These are phyloP conservation scores for Ceyx erithaca DNA, from an alignment of 2,797 vertebrate species.

Conservation along the genomic window DNA sequence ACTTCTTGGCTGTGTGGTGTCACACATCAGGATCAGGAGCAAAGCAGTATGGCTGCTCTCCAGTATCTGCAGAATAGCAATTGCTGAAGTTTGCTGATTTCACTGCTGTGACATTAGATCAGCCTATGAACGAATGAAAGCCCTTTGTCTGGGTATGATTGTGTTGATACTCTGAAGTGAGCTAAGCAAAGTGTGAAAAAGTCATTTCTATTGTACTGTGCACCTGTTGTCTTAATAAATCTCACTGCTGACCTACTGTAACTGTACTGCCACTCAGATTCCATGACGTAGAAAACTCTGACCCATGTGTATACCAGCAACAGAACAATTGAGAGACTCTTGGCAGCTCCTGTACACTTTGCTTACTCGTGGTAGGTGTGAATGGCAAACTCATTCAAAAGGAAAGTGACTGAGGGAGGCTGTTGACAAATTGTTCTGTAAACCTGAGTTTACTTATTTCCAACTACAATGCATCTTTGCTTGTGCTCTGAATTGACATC, in stretches of 20 bases:
- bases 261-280: too few species aligned
- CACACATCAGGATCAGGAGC: fast-evolving
- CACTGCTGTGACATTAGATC: not conserved
- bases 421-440: not conserved
- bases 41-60: not conserved
- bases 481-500: not conserved
- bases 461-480: not conserved
- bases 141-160: not conserved
- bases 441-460: not conserved
- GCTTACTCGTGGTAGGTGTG: fast-evolving
- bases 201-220: not conserved
- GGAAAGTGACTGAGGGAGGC: not conserved
- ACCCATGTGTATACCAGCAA: not conserved
- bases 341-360: not conserved
- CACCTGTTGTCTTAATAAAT: not conserved
- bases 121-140: not conserved
- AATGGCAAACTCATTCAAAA: not conserved
- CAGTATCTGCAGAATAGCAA: not conserved
- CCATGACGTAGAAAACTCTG: not conserved
- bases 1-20: not conserved
- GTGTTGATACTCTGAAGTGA: not conserved
- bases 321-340: not conserved
- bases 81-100: not conserved
- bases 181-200: not conserved
- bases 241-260: not conserved